Evolutionary conservation across 2,113 vertebrate genomes (phyloP).

Genomic region (Theristicus caerulescens): DNA sequence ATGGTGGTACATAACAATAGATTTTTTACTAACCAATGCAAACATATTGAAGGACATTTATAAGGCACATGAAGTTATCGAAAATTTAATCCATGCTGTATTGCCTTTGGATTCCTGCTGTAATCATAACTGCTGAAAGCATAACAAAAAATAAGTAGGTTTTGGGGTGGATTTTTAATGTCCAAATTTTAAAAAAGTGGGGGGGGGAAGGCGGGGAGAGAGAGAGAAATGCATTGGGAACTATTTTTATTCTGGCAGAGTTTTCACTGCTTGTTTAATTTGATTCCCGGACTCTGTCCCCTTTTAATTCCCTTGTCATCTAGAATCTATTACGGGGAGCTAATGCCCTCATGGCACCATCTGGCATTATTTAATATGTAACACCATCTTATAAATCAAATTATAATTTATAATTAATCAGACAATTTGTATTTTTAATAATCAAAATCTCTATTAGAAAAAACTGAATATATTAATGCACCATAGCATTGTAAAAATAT

Average conservation of each 20-base stretch:
- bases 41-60: not conserved
- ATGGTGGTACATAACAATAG: not conserved
- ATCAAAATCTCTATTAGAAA: constrained; percentile 31
- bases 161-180: not conserved
- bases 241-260: constrained; percentile 19
- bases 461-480: not conserved
- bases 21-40: not conserved
- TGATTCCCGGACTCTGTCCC: constrained; percentile 3
- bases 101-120: not conserved
- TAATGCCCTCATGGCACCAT: constrained; percentile 66
- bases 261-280: constrained; percentile 34
- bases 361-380: constrained; percentile 70
- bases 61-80: not conserved
- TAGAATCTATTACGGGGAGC: constrained; percentile 48
- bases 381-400: constrained; percentile 58
- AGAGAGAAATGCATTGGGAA: not conserved
- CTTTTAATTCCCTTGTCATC: constrained; percentile 51
- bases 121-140: not conserved
- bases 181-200: not conserved
- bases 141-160: not conserved
- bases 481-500: not conserved
- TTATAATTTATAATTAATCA: constrained; percentile 68
- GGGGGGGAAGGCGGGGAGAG: not conserved
- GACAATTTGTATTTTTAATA: constrained; percentile 66
- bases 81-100: constrained; percentile 32